Conservation (phyloP, 2,888 invertebrate genomes). For the Aphodius granarius region DNA sequence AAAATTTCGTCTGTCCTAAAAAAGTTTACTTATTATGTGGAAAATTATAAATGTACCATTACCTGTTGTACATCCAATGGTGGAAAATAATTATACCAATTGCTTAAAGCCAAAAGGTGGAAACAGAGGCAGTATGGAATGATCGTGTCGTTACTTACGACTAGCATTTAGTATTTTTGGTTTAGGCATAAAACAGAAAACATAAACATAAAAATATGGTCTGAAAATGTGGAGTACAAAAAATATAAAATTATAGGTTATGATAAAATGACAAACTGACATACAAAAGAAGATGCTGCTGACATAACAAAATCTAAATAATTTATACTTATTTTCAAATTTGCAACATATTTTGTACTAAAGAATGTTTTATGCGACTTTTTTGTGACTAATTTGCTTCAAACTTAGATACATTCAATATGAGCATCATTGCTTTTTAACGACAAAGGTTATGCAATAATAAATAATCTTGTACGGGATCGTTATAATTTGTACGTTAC, state of each 20-base stretch:
- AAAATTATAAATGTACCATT: not conserved
- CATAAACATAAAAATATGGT: not conserved
- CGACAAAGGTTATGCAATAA: not conserved
- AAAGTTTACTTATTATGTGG: not conserved
- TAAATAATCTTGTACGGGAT: not conserved
- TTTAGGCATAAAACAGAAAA: not conserved
- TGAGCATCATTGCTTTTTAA: not conserved
- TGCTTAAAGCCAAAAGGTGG: not conserved
- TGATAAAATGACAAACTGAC: not conserved
- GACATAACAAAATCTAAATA: too few relatives aligned
- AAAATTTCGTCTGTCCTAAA: not conserved
- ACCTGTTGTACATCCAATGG: not conserved
- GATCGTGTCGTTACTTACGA: not conserved
- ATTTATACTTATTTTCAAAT: too few relatives aligned
- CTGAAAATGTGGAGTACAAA: not conserved
- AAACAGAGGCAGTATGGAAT: not conserved
- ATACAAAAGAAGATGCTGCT: not conserved
- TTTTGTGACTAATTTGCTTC: not conserved
- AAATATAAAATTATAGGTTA: not conserved
- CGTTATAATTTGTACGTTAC: not conserved
- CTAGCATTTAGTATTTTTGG: not conserved
- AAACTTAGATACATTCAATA: not conserved
- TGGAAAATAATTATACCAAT: not conserved
- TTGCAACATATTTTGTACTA: not conserved
- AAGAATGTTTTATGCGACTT: not conserved